Evolutionary conservation across 2,888 invertebrate species (phyloP).

Genomic region (Liodrosophila aerea): DNA sequence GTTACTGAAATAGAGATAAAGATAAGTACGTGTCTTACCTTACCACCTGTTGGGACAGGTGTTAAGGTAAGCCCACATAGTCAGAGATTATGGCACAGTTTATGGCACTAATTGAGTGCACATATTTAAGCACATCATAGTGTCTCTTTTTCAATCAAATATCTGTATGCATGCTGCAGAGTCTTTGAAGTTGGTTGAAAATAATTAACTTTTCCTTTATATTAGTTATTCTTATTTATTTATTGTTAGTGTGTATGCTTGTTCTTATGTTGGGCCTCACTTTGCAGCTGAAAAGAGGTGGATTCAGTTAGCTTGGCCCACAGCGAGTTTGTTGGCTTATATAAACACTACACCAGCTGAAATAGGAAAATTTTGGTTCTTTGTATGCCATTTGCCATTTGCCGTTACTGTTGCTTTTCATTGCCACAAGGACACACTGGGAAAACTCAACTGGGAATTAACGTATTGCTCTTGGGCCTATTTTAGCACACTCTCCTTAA

Average conservation of each 20-base stretch:
- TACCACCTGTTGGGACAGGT: slow-evolving; percentile 59
- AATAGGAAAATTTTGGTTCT: slow-evolving; percentile 12
- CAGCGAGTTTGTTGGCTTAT: slow-evolving; percentile 43
- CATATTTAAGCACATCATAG: too few species aligned
- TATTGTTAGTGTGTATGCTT: too few species aligned
- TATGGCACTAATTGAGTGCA: neutral
- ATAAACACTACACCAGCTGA: slow-evolving; percentile 45
- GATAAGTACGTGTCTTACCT: slow-evolving; percentile 19
- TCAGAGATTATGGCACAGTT: neutral
- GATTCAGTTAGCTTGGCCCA: neutral
- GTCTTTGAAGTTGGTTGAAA: too few species aligned
- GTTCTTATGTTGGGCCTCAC: neutral
- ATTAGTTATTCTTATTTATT: neutral
- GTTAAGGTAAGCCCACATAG: slow-evolving; percentile 19
- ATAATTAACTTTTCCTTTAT: too few species aligned
- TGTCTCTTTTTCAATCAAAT: too few species aligned
- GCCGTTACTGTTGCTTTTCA: slow-evolving; percentile 11
- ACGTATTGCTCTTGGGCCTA: neutral
- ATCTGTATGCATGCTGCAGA: too few species aligned
- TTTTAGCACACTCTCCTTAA: neutral
- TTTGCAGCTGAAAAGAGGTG: too few species aligned
- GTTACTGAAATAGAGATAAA: slow-evolving; percentile 58
- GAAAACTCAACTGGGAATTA: slow-evolving; percentile 18
- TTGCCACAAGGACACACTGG: slow-evolving; percentile 50
- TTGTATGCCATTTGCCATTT: slow-evolving; percentile 15